A percentile compares a stretch with the other conserved stretches of the same genome.
Conservation (phyloP, 2,888 invertebrate genomes). For the Coecobrya sp. region DNA sequence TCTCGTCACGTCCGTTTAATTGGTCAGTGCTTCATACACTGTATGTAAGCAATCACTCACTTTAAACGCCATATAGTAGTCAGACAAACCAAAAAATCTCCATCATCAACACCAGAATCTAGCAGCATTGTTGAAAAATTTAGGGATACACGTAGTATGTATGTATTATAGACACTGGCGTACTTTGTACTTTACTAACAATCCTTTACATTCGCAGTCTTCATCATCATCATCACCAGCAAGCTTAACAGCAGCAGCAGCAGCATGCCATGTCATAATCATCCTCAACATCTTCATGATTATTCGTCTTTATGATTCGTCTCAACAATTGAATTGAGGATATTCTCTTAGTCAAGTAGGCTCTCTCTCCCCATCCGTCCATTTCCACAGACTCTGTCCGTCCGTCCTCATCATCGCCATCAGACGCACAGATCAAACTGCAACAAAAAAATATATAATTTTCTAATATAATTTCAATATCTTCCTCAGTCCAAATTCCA, state of each 20-base stretch:
- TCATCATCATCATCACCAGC: background rate
- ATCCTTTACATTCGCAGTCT: background rate
- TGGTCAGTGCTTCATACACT: background rate
- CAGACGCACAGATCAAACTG: background rate
- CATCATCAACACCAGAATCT: background rate
- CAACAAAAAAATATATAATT: background rate
- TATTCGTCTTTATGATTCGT: slow-evolving; percentile 14
- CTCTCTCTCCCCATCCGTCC: slow-evolving; percentile 56
- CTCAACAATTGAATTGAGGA: slow-evolving; percentile 46
- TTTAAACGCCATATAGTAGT: too few species aligned
- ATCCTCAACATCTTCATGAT: slow-evolving; percentile 29
- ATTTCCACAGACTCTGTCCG: slow-evolving; percentile 27
- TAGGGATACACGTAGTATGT: too few species aligned
- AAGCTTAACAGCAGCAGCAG: background rate
- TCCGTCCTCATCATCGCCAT: slow-evolving; percentile 31
- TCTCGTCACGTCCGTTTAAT: slow-evolving; percentile 8
- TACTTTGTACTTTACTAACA: slow-evolving; percentile 28
- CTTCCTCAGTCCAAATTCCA: background rate
- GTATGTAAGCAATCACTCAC: too few species aligned
- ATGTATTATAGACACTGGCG: background rate
- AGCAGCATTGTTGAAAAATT: slow-evolving; percentile 27
- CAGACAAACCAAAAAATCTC: background rate
- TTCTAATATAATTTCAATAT: background rate
- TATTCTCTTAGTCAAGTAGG: slow-evolving; percentile 59
- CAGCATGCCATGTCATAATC: background rate